phyloP scores from a whole-genome alignment of 2,113 vertebrate genomes.

The Hemicordylus capensis region DNA sequence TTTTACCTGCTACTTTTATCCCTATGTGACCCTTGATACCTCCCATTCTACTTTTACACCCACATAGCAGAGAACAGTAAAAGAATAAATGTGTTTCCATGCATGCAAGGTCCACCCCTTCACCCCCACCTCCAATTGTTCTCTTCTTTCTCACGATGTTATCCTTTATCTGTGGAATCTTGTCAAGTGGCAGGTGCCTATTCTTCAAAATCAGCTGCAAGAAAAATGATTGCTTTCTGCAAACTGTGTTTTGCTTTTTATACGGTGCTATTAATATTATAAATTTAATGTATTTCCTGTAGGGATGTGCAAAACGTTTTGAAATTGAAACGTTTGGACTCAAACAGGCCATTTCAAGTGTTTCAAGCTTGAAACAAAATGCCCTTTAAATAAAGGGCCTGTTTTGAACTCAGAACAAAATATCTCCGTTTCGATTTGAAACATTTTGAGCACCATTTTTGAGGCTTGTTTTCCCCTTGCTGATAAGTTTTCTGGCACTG shows the following conservation, averaged over 20 bases:
- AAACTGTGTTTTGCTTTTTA: background rate
- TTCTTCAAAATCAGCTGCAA: background rate
- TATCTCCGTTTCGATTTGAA: too few relatives aligned
- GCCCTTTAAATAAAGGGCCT: too few relatives aligned
- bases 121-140: background rate
- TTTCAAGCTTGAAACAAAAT: too few relatives aligned
- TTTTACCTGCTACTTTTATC: constrained; percentile 5
- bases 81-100: constrained; percentile 2
- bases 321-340: too few relatives aligned
- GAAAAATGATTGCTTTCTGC: background rate
- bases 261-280: constrained; percentile 7
- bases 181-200: background rate
- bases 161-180: background rate
- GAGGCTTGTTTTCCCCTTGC: too few relatives aligned
- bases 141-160: background rate
- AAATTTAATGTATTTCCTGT: background rate
- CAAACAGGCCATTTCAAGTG: too few relatives aligned
- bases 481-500: too few relatives aligned
- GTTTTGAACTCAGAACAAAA: too few relatives aligned
- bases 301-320: too few relatives aligned
- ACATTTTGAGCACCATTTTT: too few relatives aligned
- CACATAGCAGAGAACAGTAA: constrained; percentile 38
- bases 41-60: constrained; percentile 32
- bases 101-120: constrained; percentile 26
- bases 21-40: constrained; percentile 9